Conservation (phyloP, 1,140 invertebrate species). For the Drosophila rufa region DNA sequence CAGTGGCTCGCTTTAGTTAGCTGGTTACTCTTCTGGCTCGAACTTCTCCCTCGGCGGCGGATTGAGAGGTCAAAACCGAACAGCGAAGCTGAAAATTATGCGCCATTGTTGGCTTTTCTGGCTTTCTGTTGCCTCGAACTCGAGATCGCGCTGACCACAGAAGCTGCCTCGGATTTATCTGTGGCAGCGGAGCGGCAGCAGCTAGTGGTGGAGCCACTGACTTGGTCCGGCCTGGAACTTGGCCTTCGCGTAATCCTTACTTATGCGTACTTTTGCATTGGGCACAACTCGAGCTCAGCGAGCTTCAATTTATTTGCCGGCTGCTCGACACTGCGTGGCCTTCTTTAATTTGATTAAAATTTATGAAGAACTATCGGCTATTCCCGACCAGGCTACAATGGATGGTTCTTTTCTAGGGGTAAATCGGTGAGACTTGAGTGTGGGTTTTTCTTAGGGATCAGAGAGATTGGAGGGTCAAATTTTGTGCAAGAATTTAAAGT, state of each 20-base stretch:
- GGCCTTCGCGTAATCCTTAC: constrained; percentile 71
- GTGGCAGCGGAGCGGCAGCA: not conserved
- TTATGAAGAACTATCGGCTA: constrained; percentile 66
- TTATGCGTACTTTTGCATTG: constrained; percentile 65
- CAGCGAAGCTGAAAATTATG: constrained; percentile 71
- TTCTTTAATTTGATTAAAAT: constrained; percentile 82
- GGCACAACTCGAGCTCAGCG: constrained; percentile 4
- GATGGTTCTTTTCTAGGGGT: not conserved
- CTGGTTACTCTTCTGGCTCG: constrained; percentile 10
- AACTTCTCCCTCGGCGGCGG: constrained; percentile 60
- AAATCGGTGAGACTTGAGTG: not conserved
- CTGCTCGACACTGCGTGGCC: constrained; percentile 50
- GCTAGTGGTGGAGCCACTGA: constrained; percentile 24
- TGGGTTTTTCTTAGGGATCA: not conserved
- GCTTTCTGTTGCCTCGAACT: constrained; percentile 22
- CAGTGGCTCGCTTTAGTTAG: constrained; percentile 42
- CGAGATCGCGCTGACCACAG: constrained; percentile 17
- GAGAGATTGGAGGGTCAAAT: too few relatives aligned
- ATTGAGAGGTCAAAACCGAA: constrained; percentile 80
- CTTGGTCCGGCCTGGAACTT: constrained; percentile 13
- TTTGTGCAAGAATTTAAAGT: not conserved
- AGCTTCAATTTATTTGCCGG: constrained; percentile 71
- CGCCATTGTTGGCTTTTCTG: constrained; percentile 66
- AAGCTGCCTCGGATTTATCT: constrained; percentile 30
- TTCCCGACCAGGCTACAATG: constrained; percentile 5